Base-by-base conservation (phyloP, 2,888 invertebrate species). In the Gortyna flavago region DNA sequence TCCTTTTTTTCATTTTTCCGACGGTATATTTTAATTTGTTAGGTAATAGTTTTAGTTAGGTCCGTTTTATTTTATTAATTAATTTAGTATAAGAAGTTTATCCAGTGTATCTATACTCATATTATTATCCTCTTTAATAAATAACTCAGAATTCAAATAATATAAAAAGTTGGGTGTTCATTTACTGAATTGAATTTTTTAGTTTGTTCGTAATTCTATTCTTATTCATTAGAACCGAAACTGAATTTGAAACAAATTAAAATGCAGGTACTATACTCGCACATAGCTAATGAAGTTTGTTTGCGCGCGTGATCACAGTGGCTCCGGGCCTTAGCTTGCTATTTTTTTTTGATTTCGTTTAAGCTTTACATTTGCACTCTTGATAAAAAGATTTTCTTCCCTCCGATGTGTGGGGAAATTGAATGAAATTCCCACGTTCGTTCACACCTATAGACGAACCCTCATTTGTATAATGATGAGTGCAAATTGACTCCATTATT, bases 331-430 rank as follows among this genome's bases (percentile, higher is more conserved):
- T 84, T 67, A 82, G 73, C 72, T 79, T 83, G 84, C 85, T n/a
- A 59, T 76, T 57, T 83, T 81, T 83, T 85, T 85, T 83, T 78
- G 61, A 81, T 81, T 81, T 83, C 85, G 70, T 85, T 83, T 72
- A 79, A 85, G 68, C 76, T 85, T 85, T 69, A 76, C 72, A 77
- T 85, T 83, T 79, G 72, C 86, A 64, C 61, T 75, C 74, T 67
- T 75, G 62, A 78, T 76, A 86, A 86, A 84, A 83, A 76, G 64
- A 77, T 78, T 78, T 80, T 86, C 73, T 62, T 75, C 48, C 70
- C 71, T 79, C 57, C 67, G 35, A 69, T 65, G 70, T 77, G 74
- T 74, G 67, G 70, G 51, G 64, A 51, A 86, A 86, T 79, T 77
- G 48, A 86, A 86, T 86, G 66, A 73, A 87, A 74, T 73, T 73